Evolutionary conservation across 30 jellyfish, hydroid and myxozoan genomes (phyloP), one percentile per base, ranked within the genome.

Genomic region (Pseudorhiza aurosa): DNA sequence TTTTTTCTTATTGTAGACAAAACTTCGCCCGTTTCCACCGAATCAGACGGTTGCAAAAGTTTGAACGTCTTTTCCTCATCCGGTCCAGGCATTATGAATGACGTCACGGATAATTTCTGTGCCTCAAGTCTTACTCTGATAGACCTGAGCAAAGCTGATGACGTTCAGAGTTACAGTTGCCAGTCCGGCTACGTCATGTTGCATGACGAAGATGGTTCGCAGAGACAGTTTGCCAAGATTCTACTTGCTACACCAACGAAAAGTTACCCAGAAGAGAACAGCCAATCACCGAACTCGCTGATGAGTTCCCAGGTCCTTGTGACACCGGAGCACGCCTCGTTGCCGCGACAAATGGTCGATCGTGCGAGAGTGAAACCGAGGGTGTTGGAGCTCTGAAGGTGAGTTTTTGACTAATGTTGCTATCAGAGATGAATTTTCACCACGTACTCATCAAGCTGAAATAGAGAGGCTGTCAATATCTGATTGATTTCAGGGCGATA

Each of bases 181-280:
- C 89, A 77, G 33, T 63, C 81, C 6, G 89, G 73, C 24, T 77
- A 42, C 46, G 60, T 40, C 18, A 7, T 77, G 33, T 9, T 47
- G 28, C 72, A 65, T 1, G 81, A 59, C 65, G 59, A 22, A 5
- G 73, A 65, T 35, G 22, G 35, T 0, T 78, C 58, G 17, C 37
- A 3, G 56, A 65, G 63, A 21, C 24, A 53, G 10, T 26, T 53
- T 21, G 46, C 42, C 21, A 79, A 36, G 33, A 75, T 57, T 15
- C 70, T 75, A 6, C 39, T 75, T 27, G 79, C 88, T 4, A 75
- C 88, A 21, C 88, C 88, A n/a, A 75, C 88, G 70, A 75, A 75
- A 57, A 40, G 47, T 12, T 33, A 57, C 70, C 73, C 68, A 21
- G 69, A 75, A 21, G 69, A 60, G 12, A 37, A 30, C 35, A 44